Evolutionary conservation across 2,797 vertebrate genomes (phyloP), one percentile per base, ranked within the genome.

Genomic region (Sus cebifrons): DNA sequence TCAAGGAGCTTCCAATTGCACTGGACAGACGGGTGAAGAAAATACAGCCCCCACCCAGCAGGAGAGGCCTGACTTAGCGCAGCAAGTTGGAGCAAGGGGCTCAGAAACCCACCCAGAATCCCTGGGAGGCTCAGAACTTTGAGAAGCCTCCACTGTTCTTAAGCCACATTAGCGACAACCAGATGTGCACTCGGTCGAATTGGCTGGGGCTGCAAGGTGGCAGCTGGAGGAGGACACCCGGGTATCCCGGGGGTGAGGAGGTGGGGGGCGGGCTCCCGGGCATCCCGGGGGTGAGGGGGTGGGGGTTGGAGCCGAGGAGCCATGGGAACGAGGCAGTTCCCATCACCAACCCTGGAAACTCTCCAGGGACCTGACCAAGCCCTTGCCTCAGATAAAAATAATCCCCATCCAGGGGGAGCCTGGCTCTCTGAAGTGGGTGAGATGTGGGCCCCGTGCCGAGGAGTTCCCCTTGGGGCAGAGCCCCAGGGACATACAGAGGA

Each of bases 301-400:
- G 6, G 12, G 20, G 0, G 0, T 0, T 0, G 1, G 15, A 29
- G 86, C 20, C 60, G n/a, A 14, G 25, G n/a, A 62, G 71, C 70
- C 23, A 4, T 73, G 97, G 94, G 89, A 97, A 94, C 0, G 0
- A 5, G 1, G 49, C 25, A 3, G 60, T 86, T 89, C 93, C 87
- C 96, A 49, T 54, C 58, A 2, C 8, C 1, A 5, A 7, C 79
- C 64, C 89, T 97, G 95, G 95, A 86, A 83, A 44, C 40, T n/a
- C 58, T 90, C 87, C 94, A 89, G 89, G 56, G 91, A 93, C 79
- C 96, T 83, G 81, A 64, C 67, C 3, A 0, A 86, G 84, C 36
- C 81, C 4, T 23, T 0, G 9, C 17, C 60, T 13, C 29, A 5
- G 67, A 88, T 68, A 67, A 70, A 96, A 96, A 97, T 91, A 93